These are phyloP conservation scores for Varanus salvator DNA, from an alignment of 2,113 vertebrate species.

Conservation along the genomic window DNA sequence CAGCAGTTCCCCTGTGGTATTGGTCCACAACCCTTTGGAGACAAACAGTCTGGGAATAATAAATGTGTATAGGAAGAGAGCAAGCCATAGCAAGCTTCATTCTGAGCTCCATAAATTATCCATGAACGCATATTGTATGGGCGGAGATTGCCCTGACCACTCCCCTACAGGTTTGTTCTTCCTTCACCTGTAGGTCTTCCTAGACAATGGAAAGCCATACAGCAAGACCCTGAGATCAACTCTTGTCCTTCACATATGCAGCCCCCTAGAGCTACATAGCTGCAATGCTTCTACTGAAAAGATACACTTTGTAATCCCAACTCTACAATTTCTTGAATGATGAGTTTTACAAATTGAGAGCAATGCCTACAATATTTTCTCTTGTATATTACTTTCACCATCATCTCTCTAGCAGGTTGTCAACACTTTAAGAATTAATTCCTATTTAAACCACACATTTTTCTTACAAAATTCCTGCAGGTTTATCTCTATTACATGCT, in stretches of 20 bases:
- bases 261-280: too few relatives aligned
- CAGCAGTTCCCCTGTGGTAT: too few relatives aligned
- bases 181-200: background rate
- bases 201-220: too few relatives aligned
- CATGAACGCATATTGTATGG: too few relatives aligned
- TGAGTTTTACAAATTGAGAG: background rate
- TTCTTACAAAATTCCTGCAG: background rate
- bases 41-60: too few relatives aligned
- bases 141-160: background rate
- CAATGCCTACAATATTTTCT: background rate
- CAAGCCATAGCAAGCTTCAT: too few relatives aligned
- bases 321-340: background rate
- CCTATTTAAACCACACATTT: background rate
- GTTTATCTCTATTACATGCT: background rate
- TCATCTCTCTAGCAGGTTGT: background rate
- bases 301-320: background rate
- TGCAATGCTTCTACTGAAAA: background rate
- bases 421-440: constrained; percentile 18
- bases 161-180: background rate
- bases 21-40: too few relatives aligned
- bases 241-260: background rate
- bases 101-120: too few relatives aligned
- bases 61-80: too few relatives aligned
- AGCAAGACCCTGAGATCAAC: background rate
- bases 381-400: background rate